These are phyloP conservation scores for Gastracanthus pulcherrimus DNA, from an alignment of 2,888 invertebrate genomes.

Conservation along the genomic window DNA sequence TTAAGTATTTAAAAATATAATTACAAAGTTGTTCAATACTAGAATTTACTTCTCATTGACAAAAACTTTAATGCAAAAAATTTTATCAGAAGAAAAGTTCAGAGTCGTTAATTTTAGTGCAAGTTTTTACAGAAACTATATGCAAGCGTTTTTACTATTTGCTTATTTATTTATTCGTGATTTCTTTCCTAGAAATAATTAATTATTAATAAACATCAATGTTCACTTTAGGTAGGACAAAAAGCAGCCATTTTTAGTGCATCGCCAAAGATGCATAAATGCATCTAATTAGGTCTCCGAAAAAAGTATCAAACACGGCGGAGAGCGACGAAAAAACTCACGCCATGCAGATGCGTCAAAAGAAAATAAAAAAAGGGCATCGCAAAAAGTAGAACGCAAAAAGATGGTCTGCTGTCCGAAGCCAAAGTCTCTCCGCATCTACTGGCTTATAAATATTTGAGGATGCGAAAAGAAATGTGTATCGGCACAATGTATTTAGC, in stretches of 20 bases:
- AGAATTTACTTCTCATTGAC: too few species aligned
- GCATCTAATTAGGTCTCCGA: constrained; percentile 30
- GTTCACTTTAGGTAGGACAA: too few species aligned
- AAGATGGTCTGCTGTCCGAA: neutral
- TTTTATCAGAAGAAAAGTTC: too few species aligned
- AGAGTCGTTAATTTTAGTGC: too few species aligned
- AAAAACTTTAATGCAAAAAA: too few species aligned
- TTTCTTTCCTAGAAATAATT: too few species aligned
- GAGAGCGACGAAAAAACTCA: neutral
- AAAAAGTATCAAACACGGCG: neutral
- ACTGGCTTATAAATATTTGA: constrained; percentile 24
- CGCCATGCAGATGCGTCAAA: neutral
- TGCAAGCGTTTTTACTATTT: neutral
- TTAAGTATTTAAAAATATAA: too few species aligned
- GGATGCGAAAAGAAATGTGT: neutral
- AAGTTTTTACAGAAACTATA: too few species aligned
- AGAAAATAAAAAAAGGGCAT: neutral
- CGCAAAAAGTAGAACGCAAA: too few species aligned
- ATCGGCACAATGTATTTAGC: constrained; percentile 40
- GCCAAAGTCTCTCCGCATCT: neutral
- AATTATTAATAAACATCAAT: too few species aligned
- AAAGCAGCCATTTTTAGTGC: neutral
- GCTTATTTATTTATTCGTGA: neutral
- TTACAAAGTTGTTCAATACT: too few species aligned
- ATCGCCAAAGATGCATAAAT: constrained; percentile 1